Conservation (phyloP, 2,113 vertebrate genomes). For the Phasianus colchicus region DNA sequence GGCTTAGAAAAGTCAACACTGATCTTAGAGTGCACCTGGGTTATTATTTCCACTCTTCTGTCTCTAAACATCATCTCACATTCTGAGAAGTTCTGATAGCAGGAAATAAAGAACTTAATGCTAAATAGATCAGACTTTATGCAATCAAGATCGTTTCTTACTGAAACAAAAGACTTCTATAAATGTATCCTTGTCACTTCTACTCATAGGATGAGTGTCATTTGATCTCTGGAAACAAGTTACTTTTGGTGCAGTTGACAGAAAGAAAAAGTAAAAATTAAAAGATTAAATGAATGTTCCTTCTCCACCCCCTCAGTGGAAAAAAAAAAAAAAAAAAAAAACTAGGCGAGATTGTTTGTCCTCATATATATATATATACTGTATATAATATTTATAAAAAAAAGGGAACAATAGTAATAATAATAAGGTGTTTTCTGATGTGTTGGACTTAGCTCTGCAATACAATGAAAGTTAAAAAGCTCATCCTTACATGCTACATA, state of each 20-base stretch:
- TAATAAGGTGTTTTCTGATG: neutral
- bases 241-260: neutral
- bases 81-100: neutral
- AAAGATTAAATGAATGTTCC: neutral
- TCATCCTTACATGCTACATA: neutral
- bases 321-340: neutral
- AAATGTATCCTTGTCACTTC: neutral
- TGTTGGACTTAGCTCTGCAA: neutral
- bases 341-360: neutral
- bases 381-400: neutral
- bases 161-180: neutral
- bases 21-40: conserved; percentile 8
- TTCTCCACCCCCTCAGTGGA: neutral
- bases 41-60: neutral
- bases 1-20: conserved; percentile 33
- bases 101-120: neutral
- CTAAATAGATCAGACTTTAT: neutral
- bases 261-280: neutral
- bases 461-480: neutral
- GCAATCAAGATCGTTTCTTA: neutral
- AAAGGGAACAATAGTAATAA: neutral
- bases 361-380: neutral
- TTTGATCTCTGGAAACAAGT: neutral
- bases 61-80: neutral
- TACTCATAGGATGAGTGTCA: neutral